These are phyloP conservation scores for Idris sp. DNA, from an alignment of 1,140 invertebrate species.

Conservation along the genomic window DNA sequence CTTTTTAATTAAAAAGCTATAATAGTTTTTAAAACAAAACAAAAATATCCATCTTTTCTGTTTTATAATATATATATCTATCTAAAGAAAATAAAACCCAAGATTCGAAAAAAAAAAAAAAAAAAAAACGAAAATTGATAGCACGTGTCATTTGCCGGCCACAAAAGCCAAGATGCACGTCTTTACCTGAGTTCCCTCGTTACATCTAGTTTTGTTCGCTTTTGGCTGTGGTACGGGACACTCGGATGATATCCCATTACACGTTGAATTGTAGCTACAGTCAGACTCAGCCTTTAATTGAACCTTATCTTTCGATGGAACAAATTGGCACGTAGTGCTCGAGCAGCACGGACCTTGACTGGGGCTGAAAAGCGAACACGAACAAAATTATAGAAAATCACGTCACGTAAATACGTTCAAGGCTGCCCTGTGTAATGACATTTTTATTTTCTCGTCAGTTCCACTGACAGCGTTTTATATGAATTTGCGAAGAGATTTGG, in stretches of 20 bases:
- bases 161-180: conserved; percentile 24
- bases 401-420: conserved; percentile 58
- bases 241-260: conserved; percentile 89
- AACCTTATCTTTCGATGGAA: conserved; percentile 80
- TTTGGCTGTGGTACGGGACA: conserved; percentile 90
- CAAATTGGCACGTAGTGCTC: conserved; percentile 89
- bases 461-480: conserved; percentile 5
- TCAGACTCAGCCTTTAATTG: conserved; percentile 92
- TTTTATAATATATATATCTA: too few species aligned
- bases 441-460: conserved; percentile 37
- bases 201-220: conserved; percentile 90
- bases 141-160: conserved; percentile 25
- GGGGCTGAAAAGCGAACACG: conserved; percentile 82
- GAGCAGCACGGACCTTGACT: conserved; percentile 98
- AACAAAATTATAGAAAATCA: conserved; percentile 54
- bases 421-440: conserved; percentile 40
- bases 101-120: not conserved
- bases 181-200: conserved; percentile 85
- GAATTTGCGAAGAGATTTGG: conserved; percentile 6
- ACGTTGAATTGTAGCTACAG: conserved; percentile 90
- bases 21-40: too few species aligned
- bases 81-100: too few species aligned
- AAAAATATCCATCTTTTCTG: too few species aligned
- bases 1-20: too few species aligned
- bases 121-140: conserved; percentile 8